Evolutionary conservation across 2,113 vertebrate genomes (phyloP), one percentile per base, ranked within the genome.

Genomic region (Macroglossus sobrinus): DNA sequence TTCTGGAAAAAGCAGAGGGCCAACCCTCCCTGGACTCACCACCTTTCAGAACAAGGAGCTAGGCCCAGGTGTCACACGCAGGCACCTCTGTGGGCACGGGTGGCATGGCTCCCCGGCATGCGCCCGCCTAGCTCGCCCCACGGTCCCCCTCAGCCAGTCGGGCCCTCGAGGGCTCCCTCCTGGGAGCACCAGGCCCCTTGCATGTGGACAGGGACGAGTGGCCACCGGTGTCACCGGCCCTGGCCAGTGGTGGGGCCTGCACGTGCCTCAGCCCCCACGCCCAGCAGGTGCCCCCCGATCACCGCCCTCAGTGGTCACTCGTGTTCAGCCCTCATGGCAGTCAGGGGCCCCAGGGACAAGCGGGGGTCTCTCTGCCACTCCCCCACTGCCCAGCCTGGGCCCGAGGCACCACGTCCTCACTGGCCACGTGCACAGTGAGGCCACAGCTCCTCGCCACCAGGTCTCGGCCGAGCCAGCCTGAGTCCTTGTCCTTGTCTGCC

Each of bases 41-140:
- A 10, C 0, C 30, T 75, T 71, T 33, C 33, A 75, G 47, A 71
- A 8, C 5, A 40, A 50, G 1, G 0, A 0, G 24, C 40, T 16
- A 24, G 45, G 45, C 45, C 45, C 45, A 47, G 45, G 45, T 47
- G 45, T 47, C 45, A 47, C 10, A 12, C 47, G 2, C 2, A 40
- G 38, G 59, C n/a, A 28, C 22, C 11, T 0, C 38, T 33, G 11
- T 18, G 64, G 30, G 24, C 16, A 22, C 1, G 9, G 0, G 1
- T 14, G 47, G 47, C 47, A 47, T 0, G 7, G 22, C 22, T 26
- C 47, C 64, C 4, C 30, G 14, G 26, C 24, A 45, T 18, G 11
- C 8, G 9, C 10, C 28, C 13, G 2, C 79, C 9, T 30, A 5
- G 59, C 35, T 40, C 4, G 4, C 26, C 57, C 38, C 57, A 14